Conservation (phyloP, 2,888 invertebrate species). For the Zaprionus obscuricornis region DNA sequence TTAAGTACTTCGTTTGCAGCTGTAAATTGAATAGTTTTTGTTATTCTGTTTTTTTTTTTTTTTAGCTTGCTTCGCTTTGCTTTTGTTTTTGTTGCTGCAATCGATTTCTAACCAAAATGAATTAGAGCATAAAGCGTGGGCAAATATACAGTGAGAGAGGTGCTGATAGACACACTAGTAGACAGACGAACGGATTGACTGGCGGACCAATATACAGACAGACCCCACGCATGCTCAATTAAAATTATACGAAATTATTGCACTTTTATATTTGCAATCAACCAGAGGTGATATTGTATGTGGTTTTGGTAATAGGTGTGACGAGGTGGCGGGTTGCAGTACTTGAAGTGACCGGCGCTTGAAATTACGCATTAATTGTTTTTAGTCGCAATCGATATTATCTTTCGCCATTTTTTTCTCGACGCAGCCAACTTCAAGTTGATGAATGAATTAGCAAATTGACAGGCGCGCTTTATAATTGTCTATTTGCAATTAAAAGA, state of each 20-base stretch:
- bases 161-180: conserved; percentile 22
- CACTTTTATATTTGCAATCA: conserved; percentile 52
- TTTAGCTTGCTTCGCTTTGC: conserved; percentile 35
- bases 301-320: too few relatives aligned
- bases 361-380: conserved; percentile 47
- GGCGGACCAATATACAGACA: too few relatives aligned
- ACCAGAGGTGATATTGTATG: neutral
- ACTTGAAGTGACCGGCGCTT: conserved; percentile 47
- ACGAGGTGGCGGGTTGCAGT: conserved; percentile 9
- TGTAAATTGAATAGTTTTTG: conserved; percentile 56
- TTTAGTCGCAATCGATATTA: conserved; percentile 36
- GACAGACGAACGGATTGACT: conserved; percentile 27
- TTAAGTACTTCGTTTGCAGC: conserved; percentile 44
- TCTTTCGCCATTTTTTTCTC: conserved; percentile 1
- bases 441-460: conserved; percentile 40
- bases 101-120: conserved; percentile 74
- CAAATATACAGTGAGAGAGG: conserved; percentile 45
- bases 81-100: conserved; percentile 55
- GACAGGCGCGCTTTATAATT: conserved; percentile 38
- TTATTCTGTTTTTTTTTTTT: conserved; percentile 35
- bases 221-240: conserved; percentile 69
- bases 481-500: too few relatives aligned
- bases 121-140: conserved; percentile 76
- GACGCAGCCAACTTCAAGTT: conserved; percentile 26
- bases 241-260: conserved; percentile 55